Percentiles rank a stretch among this genome's conserved stretches.
Conservation (phyloP, 2,113 vertebrate genomes). For the human (Homo sapiens) region GRCh38 chr13:75396001-75396500, state of each 20-base stretch:
- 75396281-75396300: slow-evolving; percentile 8
- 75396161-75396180: neutral
- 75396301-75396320: neutral
- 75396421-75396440: neutral
- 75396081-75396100: slow-evolving; percentile 44
- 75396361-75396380: neutral
- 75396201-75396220: neutral
- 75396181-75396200: neutral
- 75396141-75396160: slow-evolving; percentile 47
- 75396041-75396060: slow-evolving; percentile 35
- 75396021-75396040: slow-evolving; percentile 13
- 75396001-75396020: neutral
- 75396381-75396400: neutral
- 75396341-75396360: neutral
- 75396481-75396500: neutral
- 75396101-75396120: slow-evolving; percentile 12
- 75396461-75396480: neutral
- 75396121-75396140: slow-evolving; percentile 52
- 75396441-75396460: neutral
- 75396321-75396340: neutral
- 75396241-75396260: slow-evolving; percentile 27
- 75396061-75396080: slow-evolving; percentile 25
- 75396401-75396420: neutral
- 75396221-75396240: slow-evolving; percentile 36
- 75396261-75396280: neutral